A percentile compares a stretch with the other conserved stretches of the same genome.
Conservation (phyloP, 2,888 invertebrate genomes). For the Cotesia congregata region DNA sequence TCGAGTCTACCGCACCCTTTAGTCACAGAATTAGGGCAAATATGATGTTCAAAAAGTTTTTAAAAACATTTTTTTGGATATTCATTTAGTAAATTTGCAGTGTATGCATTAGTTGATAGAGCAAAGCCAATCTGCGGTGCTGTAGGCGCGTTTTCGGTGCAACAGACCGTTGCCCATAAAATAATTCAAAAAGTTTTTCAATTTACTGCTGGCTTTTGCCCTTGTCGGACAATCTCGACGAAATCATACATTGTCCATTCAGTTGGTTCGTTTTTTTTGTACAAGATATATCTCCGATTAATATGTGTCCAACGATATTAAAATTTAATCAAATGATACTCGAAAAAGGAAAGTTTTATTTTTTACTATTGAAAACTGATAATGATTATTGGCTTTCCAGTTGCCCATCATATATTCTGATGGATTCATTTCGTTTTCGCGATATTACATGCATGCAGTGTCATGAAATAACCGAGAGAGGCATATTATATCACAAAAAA, state of each 20-base stretch:
- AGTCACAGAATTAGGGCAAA: neutral
- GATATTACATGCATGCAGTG: slow-evolving; percentile 4
- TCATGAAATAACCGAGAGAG: slow-evolving; percentile 4
- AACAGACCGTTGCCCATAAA: slow-evolving; percentile 33
- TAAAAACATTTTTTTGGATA: neutral
- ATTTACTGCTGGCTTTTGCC: slow-evolving; percentile 37
- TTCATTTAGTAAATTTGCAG: neutral
- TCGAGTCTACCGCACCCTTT: neutral
- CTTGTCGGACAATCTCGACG: slow-evolving; percentile 31
- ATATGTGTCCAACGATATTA: neutral
- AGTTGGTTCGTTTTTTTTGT: neutral
- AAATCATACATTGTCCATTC: neutral
- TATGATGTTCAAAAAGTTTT: neutral
- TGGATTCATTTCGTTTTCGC: slow-evolving; percentile 4
- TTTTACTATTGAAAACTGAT: neutral
- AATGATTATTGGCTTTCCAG: neutral
- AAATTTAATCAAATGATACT: neutral
- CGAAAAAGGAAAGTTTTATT: neutral
- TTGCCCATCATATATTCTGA: neutral
- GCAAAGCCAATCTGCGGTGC: neutral
- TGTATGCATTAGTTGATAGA: slow-evolving; percentile 3
- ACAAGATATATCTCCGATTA: neutral
- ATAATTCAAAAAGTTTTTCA: slow-evolving; percentile 50
- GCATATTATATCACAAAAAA: neutral
- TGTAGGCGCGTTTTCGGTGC: slow-evolving; percentile 22